A percentile compares a stretch with the other conserved stretches of the same genome.
Evolutionary conservation across 35 echinoderm and acorn worm genomes (phyloP).

Genomic region (Diadema setosum): DNA sequence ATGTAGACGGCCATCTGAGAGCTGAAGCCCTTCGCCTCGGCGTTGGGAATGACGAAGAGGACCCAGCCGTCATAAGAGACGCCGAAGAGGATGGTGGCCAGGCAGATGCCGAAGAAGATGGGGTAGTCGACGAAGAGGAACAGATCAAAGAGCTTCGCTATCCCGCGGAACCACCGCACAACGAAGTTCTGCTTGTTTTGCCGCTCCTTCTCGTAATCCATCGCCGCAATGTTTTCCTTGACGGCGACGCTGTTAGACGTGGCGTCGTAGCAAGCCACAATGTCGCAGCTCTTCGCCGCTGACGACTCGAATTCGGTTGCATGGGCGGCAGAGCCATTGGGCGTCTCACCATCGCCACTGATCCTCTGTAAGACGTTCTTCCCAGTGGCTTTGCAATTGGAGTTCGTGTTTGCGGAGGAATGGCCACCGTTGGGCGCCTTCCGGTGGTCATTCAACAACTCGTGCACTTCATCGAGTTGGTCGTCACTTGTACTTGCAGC

Average conservation of each 20-base stretch:
- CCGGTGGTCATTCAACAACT: not conserved
- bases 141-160: not conserved
- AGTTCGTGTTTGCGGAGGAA: not conserved
- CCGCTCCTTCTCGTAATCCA: not conserved
- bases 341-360: not conserved
- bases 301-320: not conserved
- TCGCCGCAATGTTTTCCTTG: not conserved
- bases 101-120: not conserved
- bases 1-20: not conserved
- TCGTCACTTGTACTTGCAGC: not conserved
- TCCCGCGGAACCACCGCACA: not conserved
- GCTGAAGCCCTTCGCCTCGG: not conserved
- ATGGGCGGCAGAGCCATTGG: not conserved
- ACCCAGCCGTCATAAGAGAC: slow-evolving; percentile 5
- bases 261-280: not conserved
- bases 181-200: not conserved
- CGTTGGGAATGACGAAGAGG: not conserved
- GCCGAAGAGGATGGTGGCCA: not conserved
- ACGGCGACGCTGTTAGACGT: not conserved
- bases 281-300: not conserved
- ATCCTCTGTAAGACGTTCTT: not conserved
- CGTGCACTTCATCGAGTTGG: not conserved
- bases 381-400: not conserved
- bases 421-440: not conserved
- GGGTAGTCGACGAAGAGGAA: not conserved